Percentiles rank a stretch among this genome's conserved stretches.
Conservation (phyloP, 2,888 invertebrate species). For the Petrolisthes manimaculis region DNA sequence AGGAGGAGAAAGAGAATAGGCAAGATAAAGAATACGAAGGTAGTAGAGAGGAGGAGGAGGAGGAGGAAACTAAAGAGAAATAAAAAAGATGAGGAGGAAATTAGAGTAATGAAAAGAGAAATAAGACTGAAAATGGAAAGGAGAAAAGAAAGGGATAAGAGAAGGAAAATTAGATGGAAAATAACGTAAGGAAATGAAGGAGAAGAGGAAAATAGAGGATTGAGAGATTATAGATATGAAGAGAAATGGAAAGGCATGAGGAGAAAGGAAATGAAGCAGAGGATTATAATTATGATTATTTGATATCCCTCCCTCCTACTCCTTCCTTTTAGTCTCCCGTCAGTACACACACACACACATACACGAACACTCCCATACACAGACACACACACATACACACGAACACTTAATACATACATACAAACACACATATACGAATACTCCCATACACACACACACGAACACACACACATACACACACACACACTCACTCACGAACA, state of each 20-base stretch:
- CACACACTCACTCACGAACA: no score
- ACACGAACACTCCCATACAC: no score
- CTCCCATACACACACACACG: no score
- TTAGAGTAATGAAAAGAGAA: background rate
- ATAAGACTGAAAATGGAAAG: background rate
- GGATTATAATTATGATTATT: no score
- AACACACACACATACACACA: no score
- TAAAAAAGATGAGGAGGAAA: background rate
- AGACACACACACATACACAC: no score
- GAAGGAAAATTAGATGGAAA: background rate
- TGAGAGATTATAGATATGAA: background rate
- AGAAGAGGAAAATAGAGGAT: background rate
- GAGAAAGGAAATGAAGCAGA: background rate
- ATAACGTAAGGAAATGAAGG: background rate
- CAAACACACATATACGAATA: no score
- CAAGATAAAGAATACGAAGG: background rate
- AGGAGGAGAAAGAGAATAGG: conserved; percentile 9
- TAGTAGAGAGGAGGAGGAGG: background rate
- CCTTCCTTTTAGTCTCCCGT: no score
- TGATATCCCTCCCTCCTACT: no score
- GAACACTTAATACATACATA: no score
- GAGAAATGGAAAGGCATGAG: background rate
- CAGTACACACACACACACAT: no score
- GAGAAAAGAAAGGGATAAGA: background rate
- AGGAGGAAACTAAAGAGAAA: background rate